These are phyloP conservation scores for Butorides virescens DNA, from an alignment of 2,113 vertebrate species.

Conservation along the genomic window DNA sequence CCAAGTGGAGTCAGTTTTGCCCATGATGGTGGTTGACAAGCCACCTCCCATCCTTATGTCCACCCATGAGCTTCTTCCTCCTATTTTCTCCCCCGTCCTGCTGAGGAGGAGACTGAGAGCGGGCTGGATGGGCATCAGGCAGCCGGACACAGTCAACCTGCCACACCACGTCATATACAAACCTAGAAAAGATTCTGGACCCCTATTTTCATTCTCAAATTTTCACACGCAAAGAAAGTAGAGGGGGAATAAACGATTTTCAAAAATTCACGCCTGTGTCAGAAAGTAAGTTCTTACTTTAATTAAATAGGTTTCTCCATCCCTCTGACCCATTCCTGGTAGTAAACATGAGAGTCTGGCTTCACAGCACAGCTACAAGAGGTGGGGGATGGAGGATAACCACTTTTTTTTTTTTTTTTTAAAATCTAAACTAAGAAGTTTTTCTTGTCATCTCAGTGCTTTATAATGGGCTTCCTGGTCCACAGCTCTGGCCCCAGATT, in stretches of 20 bases:
- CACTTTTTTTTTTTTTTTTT: neutral
- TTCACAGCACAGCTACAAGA: neutral
- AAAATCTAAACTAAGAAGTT: neutral
- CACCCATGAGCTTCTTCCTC: neutral
- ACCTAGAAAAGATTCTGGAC: neutral
- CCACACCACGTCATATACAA: neutral
- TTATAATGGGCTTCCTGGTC: neutral
- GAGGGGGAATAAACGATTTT: neutral
- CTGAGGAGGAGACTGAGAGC: neutral
- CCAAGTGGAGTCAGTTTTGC: neutral
- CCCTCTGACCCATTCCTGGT: neutral
- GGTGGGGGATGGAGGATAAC: neutral
- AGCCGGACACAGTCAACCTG: neutral
- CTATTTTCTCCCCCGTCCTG: rapidly evolving
- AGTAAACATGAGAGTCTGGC: neutral
- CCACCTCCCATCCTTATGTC: neutral
- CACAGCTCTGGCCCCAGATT: neutral
- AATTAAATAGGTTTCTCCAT: neutral
- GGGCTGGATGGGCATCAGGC: neutral
- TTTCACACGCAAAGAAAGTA: neutral
- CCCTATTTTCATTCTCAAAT: neutral
- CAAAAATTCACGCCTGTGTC: neutral
- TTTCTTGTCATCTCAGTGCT: neutral
- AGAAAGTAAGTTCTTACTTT: neutral
- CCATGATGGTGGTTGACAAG: rapidly evolving